Conservation (phyloP, 2,113 vertebrate species). For the Oryzias woworae region DNA sequence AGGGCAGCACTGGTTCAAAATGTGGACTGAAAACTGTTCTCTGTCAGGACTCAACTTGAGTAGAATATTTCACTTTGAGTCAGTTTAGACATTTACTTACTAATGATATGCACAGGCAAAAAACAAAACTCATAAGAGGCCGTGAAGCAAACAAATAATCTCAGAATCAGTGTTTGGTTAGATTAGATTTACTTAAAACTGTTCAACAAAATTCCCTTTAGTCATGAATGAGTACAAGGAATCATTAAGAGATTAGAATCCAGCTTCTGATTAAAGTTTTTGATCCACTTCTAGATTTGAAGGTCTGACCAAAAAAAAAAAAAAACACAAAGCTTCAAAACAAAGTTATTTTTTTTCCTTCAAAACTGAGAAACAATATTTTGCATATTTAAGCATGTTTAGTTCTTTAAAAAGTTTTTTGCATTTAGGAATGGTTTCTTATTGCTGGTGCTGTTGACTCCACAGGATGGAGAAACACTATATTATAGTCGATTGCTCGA, state of each 20-base stretch:
- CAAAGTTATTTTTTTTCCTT: slow-evolving; percentile 8
- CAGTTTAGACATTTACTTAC: too few species aligned
- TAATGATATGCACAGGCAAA: too few species aligned
- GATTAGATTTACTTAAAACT: not conserved
- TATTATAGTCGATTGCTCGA: slow-evolving; percentile 3
- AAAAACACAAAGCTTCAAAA: slow-evolving; percentile 10
- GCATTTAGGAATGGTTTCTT: slow-evolving; percentile 29
- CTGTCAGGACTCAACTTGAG: slow-evolving; percentile 6
- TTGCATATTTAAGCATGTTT: slow-evolving; percentile 40
- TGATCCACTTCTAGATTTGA: slow-evolving; percentile 1
- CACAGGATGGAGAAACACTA: slow-evolving; percentile 23
- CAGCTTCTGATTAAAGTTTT: slow-evolving; percentile 13
- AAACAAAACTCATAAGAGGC: too few species aligned
- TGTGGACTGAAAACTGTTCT: slow-evolving; percentile 29
- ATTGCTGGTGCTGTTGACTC: slow-evolving; percentile 45
- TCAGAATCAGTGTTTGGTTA: too few species aligned
- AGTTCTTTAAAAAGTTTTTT: slow-evolving; percentile 23
- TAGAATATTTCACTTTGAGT: not conserved
- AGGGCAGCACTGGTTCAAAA: slow-evolving; percentile 38
- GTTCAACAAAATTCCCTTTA: not conserved
- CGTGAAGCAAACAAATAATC: too few species aligned
- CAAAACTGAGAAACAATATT: not conserved
- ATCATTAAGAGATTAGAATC: slow-evolving; percentile 6
- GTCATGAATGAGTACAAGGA: not conserved
- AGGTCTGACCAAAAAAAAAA: slow-evolving; percentile 16